A percentile compares a stretch with the other conserved stretches of the same genome.
phyloP scores from a whole-genome alignment of 2,797 vertebrate genomes.

The Garrulus glandarius region DNA sequence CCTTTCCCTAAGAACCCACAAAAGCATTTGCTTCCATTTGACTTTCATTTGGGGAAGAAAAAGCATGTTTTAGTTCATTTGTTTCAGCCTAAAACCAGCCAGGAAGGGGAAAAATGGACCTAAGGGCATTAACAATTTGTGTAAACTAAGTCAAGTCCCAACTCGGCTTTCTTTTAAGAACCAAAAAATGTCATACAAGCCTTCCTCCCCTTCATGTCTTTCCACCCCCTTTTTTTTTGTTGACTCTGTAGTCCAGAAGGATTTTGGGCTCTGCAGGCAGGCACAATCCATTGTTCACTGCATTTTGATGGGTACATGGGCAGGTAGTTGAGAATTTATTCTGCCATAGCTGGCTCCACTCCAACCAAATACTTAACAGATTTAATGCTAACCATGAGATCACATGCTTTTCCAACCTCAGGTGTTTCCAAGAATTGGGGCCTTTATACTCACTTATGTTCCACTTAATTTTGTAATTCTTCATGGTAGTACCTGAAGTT shows the following conservation, averaged over 20 bases:
- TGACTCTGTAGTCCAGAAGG: neutral
- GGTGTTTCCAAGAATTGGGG: neutral
- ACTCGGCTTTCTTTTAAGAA: neutral
- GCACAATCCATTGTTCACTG: fast-evolving
- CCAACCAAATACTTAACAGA: neutral
- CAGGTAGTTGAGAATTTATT: neutral
- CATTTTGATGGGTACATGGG: neutral
- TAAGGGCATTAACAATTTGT: neutral
- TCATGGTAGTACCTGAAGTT: neutral
- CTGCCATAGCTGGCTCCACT: neutral
- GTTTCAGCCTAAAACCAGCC: neutral
- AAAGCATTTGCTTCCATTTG: neutral
- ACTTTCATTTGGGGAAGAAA: neutral
- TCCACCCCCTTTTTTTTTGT: neutral
- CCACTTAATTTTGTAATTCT: conserved; percentile 12
- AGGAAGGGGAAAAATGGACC: neutral
- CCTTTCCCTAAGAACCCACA: neutral
- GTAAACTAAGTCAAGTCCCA: neutral
- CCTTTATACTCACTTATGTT: neutral
- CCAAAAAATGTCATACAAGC: neutral
- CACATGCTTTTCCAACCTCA: neutral
- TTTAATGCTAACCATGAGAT: neutral
- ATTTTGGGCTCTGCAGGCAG: neutral
- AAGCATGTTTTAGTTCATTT: neutral
- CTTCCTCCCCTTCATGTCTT: neutral